Evolutionary conservation across 2,113 vertebrate genomes (phyloP).

Genomic region (Rhynchomys soricoides): DNA sequence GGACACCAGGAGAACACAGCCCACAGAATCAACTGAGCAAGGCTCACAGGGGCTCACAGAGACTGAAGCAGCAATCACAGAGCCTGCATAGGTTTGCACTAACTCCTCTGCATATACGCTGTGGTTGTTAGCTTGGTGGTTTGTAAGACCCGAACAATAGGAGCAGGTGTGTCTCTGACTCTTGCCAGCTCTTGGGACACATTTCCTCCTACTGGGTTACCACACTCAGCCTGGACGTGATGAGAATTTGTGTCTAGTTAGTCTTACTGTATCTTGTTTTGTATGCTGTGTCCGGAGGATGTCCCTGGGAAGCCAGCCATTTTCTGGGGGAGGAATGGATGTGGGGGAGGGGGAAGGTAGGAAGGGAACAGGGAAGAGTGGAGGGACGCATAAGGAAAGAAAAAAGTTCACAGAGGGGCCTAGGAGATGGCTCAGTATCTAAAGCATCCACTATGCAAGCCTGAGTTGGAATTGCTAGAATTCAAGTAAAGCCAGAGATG

Average conservation of each 20-base stretch:
- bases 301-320: background rate
- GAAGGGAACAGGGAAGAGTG: background rate
- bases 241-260: background rate
- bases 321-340: background rate
- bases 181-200: background rate
- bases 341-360: too few species aligned
- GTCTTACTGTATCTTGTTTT: background rate
- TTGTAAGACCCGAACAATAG: background rate
- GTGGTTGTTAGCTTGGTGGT: background rate
- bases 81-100: background rate
- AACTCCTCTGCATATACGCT: background rate
- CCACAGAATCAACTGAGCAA: background rate
- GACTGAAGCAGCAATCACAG: background rate
- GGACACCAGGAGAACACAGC: background rate
- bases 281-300: background rate
- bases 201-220: background rate
- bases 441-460: background rate
- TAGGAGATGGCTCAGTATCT: background rate
- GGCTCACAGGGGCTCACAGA: background rate
- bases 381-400: background rate
- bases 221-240: background rate
- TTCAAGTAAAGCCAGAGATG: background rate
- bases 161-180: background rate
- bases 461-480: background rate
- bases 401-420: background rate